A percentile compares a stretch with the other conserved stretches of the same genome.
phyloP scores from a whole-genome alignment of 1,140 invertebrate genomes.

The Magallana angulata region DNA sequence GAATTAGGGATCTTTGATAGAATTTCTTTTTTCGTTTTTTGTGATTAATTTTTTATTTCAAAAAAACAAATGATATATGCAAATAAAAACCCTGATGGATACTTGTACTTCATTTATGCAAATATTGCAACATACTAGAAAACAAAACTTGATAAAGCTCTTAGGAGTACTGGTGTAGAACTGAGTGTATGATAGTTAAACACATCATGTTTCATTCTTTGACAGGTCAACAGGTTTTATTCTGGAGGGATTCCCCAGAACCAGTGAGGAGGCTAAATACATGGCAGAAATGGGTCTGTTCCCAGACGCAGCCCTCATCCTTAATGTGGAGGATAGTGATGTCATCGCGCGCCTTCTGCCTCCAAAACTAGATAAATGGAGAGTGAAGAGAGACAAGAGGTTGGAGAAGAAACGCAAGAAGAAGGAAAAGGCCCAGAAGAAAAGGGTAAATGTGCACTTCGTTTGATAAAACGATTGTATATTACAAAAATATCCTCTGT shows the following conservation, averaged over 20 bases:
- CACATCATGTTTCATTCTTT: not conserved
- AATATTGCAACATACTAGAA: no score
- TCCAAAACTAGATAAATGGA: constrained; percentile 78
- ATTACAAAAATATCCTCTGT: no score
- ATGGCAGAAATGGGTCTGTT: constrained; percentile 77
- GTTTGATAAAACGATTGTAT: no score
- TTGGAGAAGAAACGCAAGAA: constrained; percentile 72
- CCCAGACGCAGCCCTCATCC: constrained; percentile 76
- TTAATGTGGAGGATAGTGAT: constrained; percentile 75
- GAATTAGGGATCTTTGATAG: no score
- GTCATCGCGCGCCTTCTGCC: constrained; percentile 77
- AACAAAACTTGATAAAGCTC: no score
- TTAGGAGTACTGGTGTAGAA: no score
- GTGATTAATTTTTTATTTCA: no score
- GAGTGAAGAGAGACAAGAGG: constrained; percentile 73
- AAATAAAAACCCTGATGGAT: no score
- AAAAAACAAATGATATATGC: no score
- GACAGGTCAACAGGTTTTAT: constrained; percentile 78
- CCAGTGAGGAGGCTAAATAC: constrained; percentile 75
- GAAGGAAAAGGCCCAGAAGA: constrained; percentile 77
- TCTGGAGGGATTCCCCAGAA: constrained; percentile 79
- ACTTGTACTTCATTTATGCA: no score
- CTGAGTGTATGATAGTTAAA: not conserved
- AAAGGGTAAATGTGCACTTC: constrained; percentile 62
- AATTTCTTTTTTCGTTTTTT: no score